Percentiles rank a stretch among this genome's conserved stretches.
Evolutionary conservation across 2,888 invertebrate species (phyloP).

Genomic region (Enoplolaimus lenunculus): DNA sequence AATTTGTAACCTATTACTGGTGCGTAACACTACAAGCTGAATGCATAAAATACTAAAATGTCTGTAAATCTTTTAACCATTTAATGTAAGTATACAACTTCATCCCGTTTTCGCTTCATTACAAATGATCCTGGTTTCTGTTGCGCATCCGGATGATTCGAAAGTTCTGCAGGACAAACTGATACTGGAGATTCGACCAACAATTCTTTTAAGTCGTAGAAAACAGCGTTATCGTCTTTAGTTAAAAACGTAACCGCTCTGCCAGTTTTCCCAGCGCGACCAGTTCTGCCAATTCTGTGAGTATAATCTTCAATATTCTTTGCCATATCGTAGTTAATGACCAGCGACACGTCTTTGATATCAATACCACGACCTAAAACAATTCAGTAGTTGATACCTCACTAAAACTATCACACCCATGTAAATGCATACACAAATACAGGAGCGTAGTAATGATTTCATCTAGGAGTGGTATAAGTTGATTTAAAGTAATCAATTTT

Average conservation of each 20-base stretch:
- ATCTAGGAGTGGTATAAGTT: no score
- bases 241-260: constrained; percentile 89
- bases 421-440: no score
- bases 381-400: no score
- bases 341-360: constrained; percentile 95
- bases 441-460: no score
- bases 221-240: constrained; percentile 81
- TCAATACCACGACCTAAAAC: constrained; percentile 86
- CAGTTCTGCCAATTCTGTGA: constrained; percentile 89
- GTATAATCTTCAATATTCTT: constrained; percentile 75
- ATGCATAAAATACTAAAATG: no score
- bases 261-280: constrained; percentile 94
- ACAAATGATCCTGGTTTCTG: constrained; percentile 88
- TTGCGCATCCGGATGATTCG: constrained; percentile 95
- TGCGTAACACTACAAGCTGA: no score
- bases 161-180: constrained; percentile 81
- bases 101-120: constrained; percentile 71
- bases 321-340: constrained; percentile 99
- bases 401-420: no score
- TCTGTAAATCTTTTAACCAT: no score
- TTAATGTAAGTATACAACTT: constrained; percentile 57
- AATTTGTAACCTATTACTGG: no score
- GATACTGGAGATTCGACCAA: constrained; percentile 76
- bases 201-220: constrained; percentile 91
- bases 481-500: no score